Percentiles rank a stretch among this genome's conserved stretches.
These are phyloP conservation scores for Murina feae DNA, from an alignment of 2,113 vertebrate genomes.

Conservation along the genomic window DNA sequence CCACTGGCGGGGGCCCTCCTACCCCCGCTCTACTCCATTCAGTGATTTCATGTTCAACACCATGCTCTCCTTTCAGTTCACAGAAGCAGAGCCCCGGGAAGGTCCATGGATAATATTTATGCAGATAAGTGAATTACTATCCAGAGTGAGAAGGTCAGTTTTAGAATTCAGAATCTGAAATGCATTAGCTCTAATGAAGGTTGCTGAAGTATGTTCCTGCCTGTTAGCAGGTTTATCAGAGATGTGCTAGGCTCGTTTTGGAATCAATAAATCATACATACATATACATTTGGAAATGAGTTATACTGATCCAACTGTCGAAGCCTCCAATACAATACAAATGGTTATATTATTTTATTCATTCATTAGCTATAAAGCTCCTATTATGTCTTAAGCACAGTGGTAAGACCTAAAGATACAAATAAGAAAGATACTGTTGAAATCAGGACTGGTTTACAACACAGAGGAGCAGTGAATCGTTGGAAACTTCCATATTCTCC, in stretches of 20 bases:
- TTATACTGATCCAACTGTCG: background rate
- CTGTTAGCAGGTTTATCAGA: background rate
- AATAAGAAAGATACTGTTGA: background rate
- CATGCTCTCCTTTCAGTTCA: background rate
- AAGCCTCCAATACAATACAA: background rate
- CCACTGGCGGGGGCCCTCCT: background rate
- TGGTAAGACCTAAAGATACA: background rate
- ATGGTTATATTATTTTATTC: background rate
- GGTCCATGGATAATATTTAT: background rate
- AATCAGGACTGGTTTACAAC: too few relatives aligned
- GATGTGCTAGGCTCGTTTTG: background rate
- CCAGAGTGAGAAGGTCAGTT: background rate
- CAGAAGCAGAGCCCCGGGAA: background rate
- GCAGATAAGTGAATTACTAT: background rate
- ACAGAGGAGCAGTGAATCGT: too few relatives aligned
- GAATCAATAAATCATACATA: background rate
- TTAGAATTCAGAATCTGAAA: slow-evolving; percentile 6
- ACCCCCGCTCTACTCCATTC: background rate
- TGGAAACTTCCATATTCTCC: too few relatives aligned
- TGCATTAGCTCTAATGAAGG: background rate
- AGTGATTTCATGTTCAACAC: background rate
- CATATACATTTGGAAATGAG: background rate
- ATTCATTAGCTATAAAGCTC: background rate
- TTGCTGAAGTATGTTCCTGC: background rate
- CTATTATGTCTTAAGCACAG: background rate